Percentiles rank a stretch among this genome's conserved stretches.
Evolutionary conservation across 2,113 vertebrate genomes (phyloP).

Genomic region (Plotosus lineatus): DNA sequence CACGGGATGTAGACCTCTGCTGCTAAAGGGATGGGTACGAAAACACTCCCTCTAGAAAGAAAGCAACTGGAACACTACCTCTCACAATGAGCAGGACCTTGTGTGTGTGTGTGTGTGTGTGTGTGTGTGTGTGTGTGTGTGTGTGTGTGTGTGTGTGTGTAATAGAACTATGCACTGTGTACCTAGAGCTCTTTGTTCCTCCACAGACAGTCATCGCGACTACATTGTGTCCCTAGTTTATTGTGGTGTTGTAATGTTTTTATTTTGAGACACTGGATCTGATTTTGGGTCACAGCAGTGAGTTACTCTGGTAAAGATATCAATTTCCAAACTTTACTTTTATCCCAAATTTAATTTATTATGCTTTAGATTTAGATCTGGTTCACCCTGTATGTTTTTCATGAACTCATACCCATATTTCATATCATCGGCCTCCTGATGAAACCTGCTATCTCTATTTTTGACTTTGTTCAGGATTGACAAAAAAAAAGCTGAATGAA

Average conservation of each 20-base stretch:
- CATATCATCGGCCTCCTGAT: not conserved
- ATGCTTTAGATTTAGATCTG: not conserved
- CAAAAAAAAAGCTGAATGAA: too few relatives aligned
- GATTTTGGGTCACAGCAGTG: not conserved
- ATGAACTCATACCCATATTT: not conserved
- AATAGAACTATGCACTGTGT: conserved; percentile 53
- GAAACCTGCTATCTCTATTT: too few relatives aligned
- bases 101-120: conserved; percentile 33
- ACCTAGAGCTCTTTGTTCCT: conserved; percentile 30
- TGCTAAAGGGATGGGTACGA: conserved; percentile 24
- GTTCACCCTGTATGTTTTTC: not conserved
- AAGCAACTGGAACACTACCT: conserved; percentile 50
- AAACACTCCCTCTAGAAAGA: conserved; percentile 31
- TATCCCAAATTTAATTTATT: not conserved
- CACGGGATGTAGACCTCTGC: conserved; percentile 18
- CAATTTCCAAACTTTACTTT: not conserved
- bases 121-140: conserved; percentile 27
- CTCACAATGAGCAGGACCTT: conserved; percentile 42
- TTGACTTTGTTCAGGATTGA: too few relatives aligned
- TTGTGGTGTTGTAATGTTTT: conserved; percentile 27
- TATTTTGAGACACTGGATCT: not conserved
- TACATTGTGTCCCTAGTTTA: conserved; percentile 42
- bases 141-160: conserved; percentile 9
- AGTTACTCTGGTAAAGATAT: not conserved
- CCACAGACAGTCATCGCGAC: conserved; percentile 2